Percentiles rank a stretch among this genome's conserved stretches.
phyloP scores from a whole-genome alignment of 2,888 invertebrate genomes.

The Tetrapedia diversipes region DNA sequence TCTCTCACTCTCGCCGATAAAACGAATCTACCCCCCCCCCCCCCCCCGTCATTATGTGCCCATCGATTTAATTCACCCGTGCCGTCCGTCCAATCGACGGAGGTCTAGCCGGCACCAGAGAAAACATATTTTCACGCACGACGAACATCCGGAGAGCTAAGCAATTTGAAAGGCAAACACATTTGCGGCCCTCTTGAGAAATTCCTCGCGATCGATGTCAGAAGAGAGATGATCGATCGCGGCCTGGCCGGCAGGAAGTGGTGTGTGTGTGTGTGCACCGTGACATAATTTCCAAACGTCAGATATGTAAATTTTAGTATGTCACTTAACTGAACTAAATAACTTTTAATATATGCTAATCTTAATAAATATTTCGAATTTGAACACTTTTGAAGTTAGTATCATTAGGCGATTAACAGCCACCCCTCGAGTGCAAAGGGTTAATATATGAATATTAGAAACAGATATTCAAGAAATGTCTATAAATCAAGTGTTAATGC shows the following conservation, averaged over 20 bases:
- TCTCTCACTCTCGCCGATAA: background rate
- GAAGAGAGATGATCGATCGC: constrained; percentile 52
- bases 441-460: too few relatives aligned
- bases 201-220: constrained; percentile 56
- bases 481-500: too few relatives aligned
- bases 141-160: constrained; percentile 37
- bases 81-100: constrained; percentile 13
- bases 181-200: constrained; percentile 56
- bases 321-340: too few relatives aligned
- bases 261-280: too few relatives aligned
- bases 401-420: too few relatives aligned
- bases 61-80: constrained; percentile 40
- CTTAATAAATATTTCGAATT: too few relatives aligned
- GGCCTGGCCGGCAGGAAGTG: too few relatives aligned
- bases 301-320: too few relatives aligned
- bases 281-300: constrained; percentile 61
- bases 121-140: constrained; percentile 42
- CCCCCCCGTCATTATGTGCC: constrained; percentile 7
- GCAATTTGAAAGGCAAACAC: constrained; percentile 63
- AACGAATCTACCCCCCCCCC: constrained; percentile 5
- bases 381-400: too few relatives aligned
- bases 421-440: too few relatives aligned
- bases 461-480: too few relatives aligned
- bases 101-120: constrained; percentile 10
- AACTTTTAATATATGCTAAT: too few relatives aligned